These are phyloP conservation scores for Stratiomys singularior DNA, from an alignment of 2,888 invertebrate species.

Conservation along the genomic window DNA sequence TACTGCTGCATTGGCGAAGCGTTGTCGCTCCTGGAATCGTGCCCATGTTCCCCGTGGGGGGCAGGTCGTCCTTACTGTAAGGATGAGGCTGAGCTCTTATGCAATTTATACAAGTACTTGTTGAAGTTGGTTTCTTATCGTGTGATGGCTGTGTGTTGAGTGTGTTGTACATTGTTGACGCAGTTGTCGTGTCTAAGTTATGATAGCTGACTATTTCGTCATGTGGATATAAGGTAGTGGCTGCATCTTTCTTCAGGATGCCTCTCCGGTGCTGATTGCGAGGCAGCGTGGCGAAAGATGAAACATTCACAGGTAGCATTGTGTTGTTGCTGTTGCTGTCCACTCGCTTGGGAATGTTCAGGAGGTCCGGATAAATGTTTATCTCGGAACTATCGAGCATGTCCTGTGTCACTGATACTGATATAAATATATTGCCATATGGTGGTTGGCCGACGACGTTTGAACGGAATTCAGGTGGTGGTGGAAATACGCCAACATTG, in stretches of 20 bases:
- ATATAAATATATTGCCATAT: constrained; percentile 81
- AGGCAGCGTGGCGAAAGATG: constrained; percentile 67
- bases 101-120: constrained; percentile 57
- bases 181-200: constrained; percentile 60
- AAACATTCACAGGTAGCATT: constrained; percentile 59
- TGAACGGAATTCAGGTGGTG: constrained; percentile 71
- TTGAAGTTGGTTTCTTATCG: constrained; percentile 54
- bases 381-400: constrained; percentile 70
- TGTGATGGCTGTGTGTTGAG: constrained; percentile 14
- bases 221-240: constrained; percentile 62
- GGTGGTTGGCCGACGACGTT: constrained; percentile 64
- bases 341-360: constrained; percentile 75
- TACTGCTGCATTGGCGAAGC: constrained; percentile 42
- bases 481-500: constrained; percentile 67
- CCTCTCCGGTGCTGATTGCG: constrained; percentile 64
- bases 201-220: constrained; percentile 65
- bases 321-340: constrained; percentile 58
- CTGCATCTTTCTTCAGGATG: constrained; percentile 63
- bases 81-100: constrained; percentile 54
- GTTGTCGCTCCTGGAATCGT: constrained; percentile 43
- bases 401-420: constrained; percentile 81
- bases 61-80: constrained; percentile 51
- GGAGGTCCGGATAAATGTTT: constrained; percentile 82
- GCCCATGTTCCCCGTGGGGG: constrained; percentile 44
- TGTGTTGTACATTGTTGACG: constrained; percentile 56